phyloP scores from a whole-genome alignment of 2,113 vertebrate genomes.

The Apus apus region DNA sequence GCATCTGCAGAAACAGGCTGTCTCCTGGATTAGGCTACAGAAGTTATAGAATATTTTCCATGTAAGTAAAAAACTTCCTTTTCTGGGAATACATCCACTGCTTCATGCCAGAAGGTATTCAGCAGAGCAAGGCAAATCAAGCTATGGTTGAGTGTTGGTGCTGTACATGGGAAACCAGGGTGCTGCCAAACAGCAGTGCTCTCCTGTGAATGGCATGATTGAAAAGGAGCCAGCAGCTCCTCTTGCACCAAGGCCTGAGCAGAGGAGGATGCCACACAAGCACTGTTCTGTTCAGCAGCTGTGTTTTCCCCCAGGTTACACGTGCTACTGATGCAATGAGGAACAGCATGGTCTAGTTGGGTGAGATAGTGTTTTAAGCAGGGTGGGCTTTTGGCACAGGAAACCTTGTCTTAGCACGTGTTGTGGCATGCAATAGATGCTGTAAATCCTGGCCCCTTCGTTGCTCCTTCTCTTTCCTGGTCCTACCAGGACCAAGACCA shows the following conservation, averaged over 20 bases:
- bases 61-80: background rate
- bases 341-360: background rate
- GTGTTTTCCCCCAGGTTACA: background rate
- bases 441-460: background rate
- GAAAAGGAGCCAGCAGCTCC: background rate
- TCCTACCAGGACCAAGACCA: background rate
- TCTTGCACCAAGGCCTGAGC: background rate
- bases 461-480: background rate
- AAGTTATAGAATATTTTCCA: background rate
- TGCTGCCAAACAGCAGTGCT: background rate
- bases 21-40: background rate
- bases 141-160: background rate
- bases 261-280: background rate
- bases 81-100: background rate
- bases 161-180: background rate
- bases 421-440: background rate
- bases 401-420: background rate
- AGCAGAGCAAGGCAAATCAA: background rate
- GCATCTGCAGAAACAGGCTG: background rate
- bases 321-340: background rate
- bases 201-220: background rate
- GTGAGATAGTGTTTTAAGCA: background rate
- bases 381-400: background rate
- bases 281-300: background rate
- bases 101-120: background rate